phyloP scores from a whole-genome alignment of 2,113 vertebrate species.

The Sorex araneus region DNA sequence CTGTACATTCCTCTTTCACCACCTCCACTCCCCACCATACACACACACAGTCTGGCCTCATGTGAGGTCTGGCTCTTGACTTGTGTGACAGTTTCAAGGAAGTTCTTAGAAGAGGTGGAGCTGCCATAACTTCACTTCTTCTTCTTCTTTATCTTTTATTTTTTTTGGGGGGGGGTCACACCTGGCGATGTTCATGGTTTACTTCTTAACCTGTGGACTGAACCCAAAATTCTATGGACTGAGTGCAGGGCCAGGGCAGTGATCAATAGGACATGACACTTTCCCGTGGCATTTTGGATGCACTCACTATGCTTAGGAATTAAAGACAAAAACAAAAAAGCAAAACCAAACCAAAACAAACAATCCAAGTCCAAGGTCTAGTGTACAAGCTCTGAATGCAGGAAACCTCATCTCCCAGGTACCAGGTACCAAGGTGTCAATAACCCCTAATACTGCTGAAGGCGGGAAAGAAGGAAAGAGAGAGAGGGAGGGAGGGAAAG shows the following conservation, averaged over 20 bases:
- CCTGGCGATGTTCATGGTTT: too few relatives aligned
- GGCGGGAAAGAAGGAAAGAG: background rate
- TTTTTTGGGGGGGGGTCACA: too few relatives aligned
- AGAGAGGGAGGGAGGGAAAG: background rate
- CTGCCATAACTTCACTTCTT: background rate
- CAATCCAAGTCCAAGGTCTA: too few relatives aligned
- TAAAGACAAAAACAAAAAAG: too few relatives aligned
- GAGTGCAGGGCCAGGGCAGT: too few relatives aligned
- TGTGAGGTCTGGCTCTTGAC: constrained; percentile 22
- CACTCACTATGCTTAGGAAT: too few relatives aligned
- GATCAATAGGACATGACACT: background rate
- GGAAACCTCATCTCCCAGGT: too few relatives aligned
- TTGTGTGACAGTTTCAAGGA: constrained; percentile 53
- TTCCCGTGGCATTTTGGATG: background rate
- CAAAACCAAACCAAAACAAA: too few relatives aligned
- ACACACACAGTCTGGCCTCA: background rate
- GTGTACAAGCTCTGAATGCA: too few relatives aligned
- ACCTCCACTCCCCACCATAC: background rate
- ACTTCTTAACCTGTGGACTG: constrained; percentile 49
- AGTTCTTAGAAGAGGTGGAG: constrained; percentile 66
- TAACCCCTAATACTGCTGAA: too few relatives aligned
- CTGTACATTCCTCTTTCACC: background rate
- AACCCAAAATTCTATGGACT: background rate
- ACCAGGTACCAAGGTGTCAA: too few relatives aligned
- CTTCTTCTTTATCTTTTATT: too few relatives aligned